phyloP scores from a whole-genome alignment of 2,113 vertebrate genomes.

The Merops nubicus region DNA sequence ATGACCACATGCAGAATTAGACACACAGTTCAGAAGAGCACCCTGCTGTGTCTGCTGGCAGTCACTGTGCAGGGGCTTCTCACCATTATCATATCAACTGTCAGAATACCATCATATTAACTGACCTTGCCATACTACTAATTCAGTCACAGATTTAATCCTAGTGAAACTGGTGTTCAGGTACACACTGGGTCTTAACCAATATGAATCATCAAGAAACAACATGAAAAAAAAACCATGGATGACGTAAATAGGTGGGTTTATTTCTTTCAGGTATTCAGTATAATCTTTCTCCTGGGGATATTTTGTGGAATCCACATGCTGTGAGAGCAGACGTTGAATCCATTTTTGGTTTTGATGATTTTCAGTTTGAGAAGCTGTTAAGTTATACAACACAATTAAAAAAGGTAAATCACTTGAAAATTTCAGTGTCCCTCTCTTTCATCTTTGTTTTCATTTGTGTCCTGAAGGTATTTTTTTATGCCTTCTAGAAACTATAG shows the following conservation, averaged over 20 bases:
- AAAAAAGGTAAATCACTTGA: constrained; percentile 33
- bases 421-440: not conserved
- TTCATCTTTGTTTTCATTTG: not conserved
- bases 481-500: not conserved
- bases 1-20: not conserved
- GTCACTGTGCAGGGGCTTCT: not conserved
- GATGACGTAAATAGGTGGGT: not conserved
- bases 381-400: constrained; percentile 51
- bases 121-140: not conserved
- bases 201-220: not conserved
- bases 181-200: not conserved
- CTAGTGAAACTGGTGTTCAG: not conserved
- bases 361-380: not conserved
- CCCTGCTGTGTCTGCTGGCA: not conserved
- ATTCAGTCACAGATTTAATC: not conserved
- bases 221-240: not conserved
- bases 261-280: constrained; percentile 35
- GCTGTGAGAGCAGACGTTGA: constrained; percentile 48
- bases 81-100: not conserved
- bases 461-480: not conserved
- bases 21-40: not conserved
- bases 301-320: constrained; percentile 44
- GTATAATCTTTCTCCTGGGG: constrained; percentile 26
- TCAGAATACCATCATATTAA: not conserved
- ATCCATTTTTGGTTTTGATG: constrained; percentile 57